A percentile compares a stretch with the other conserved stretches of the same genome.
These are phyloP conservation scores for Apamea epomidion DNA, from an alignment of 2,888 invertebrate genomes.

Conservation along the genomic window DNA sequence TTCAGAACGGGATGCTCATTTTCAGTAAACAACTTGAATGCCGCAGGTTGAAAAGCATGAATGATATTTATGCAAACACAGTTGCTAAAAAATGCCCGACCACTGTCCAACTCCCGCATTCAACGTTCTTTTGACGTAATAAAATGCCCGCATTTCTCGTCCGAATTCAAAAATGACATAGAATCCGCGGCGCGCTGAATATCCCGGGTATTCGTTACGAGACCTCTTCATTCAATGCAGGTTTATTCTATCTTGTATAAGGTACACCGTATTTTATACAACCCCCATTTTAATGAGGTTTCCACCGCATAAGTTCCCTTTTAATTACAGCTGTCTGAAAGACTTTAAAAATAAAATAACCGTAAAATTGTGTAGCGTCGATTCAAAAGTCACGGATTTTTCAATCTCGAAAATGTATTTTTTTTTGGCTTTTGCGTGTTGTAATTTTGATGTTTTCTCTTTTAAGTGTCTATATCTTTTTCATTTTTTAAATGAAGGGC, in stretches of 20 bases:
- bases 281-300: slow-evolving; percentile 69
- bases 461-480: slow-evolving; percentile 1
- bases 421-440: slow-evolving; percentile 14
- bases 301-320: slow-evolving; percentile 62
- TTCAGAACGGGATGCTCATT: slow-evolving; percentile 9
- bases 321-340: slow-evolving; percentile 71
- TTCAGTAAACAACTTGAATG: slow-evolving; percentile 35
- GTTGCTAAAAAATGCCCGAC: slow-evolving; percentile 51
- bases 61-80: slow-evolving; percentile 58
- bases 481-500: not conserved
- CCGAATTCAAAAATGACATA: slow-evolving; percentile 56
- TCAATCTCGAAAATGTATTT: slow-evolving; percentile 36
- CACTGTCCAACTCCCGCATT: slow-evolving; percentile 50
- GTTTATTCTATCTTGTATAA: slow-evolving; percentile 60
- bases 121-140: slow-evolving; percentile 57
- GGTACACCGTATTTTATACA: slow-evolving; percentile 51
- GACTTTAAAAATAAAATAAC: slow-evolving; percentile 67
- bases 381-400: slow-evolving; percentile 56
- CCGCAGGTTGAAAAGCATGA: slow-evolving; percentile 43
- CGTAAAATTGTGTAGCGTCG: slow-evolving; percentile 61
- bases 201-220: slow-evolving; percentile 56
- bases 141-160: slow-evolving; percentile 46
- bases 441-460: slow-evolving; percentile 9
- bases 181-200: slow-evolving; percentile 42
- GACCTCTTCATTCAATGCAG: slow-evolving; percentile 56